phyloP scores from a whole-genome alignment of 2,888 invertebrate species.

The Tridacna gigas region DNA sequence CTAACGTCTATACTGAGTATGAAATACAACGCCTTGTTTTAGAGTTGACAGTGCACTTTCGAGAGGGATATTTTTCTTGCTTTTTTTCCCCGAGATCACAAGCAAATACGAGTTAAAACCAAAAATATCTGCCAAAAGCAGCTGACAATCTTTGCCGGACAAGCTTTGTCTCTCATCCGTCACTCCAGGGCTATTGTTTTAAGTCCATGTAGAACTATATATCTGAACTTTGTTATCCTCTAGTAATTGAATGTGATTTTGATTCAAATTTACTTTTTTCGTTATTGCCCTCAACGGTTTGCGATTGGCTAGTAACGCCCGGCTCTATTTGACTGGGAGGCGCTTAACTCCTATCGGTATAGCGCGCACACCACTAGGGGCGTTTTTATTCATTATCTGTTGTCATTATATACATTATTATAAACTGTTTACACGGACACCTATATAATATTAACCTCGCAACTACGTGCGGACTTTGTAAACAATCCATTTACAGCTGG shows the following conservation, averaged over 20 bases:
- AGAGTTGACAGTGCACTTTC: conserved; percentile 12
- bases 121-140: conserved; percentile 15
- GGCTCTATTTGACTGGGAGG: conserved; percentile 63
- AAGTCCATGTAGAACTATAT: conserved; percentile 71
- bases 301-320: conserved; percentile 69
- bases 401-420: conserved; percentile 59
- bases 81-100: too few relatives aligned
- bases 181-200: conserved; percentile 69
- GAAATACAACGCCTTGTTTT: not conserved
- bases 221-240: conserved; percentile 76
- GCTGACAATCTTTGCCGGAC: conserved; percentile 5
- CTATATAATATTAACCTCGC: conserved; percentile 18
- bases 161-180: conserved; percentile 23
- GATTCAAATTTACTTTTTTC: conserved; percentile 79
- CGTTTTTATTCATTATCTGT: conserved; percentile 40
- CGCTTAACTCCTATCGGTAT: conserved; percentile 47
- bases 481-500: conserved; percentile 1
- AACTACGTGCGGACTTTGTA: conserved; percentile 2
- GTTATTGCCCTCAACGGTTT: conserved; percentile 57
- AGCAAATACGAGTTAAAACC: too few relatives aligned
- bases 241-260: conserved; percentile 79
- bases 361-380: conserved; percentile 58
- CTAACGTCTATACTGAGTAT: not conserved
- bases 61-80: not conserved
- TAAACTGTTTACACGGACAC: conserved; percentile 26